These are phyloP conservation scores for Luidia sarsii DNA, from an alignment of 53 echinoderm and acorn worm genomes.

Conservation along the genomic window DNA sequence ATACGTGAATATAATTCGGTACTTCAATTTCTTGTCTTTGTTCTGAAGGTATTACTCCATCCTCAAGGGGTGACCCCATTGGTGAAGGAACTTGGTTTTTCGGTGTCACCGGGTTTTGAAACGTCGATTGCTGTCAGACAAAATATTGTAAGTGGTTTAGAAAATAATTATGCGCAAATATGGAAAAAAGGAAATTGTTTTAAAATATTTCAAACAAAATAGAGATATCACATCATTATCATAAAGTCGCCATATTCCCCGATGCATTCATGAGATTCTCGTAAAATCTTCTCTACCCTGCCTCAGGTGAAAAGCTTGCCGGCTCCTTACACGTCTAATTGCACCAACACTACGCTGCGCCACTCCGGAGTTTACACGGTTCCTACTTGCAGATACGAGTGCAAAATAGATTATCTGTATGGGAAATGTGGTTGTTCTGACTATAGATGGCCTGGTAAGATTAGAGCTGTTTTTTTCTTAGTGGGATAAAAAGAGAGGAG, in stretches of 20 bases:
- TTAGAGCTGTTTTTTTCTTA: too few relatives aligned
- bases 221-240: too few relatives aligned
- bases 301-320: conserved; percentile 50
- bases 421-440: conserved; percentile 59
- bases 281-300: too few relatives aligned
- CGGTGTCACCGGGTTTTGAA: conserved; percentile 64
- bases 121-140: conserved; percentile 37
- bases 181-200: too few relatives aligned
- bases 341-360: conserved; percentile 35
- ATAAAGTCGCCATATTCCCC: too few relatives aligned
- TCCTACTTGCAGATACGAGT: conserved; percentile 38
- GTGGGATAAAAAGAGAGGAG: too few relatives aligned
- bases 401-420: conserved; percentile 27
- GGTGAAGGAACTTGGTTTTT: conserved; percentile 59
- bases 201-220: too few relatives aligned
- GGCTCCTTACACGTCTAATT: conserved; percentile 56
- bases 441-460: conserved; percentile 65
- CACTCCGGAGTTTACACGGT: conserved; percentile 44
- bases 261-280: too few relatives aligned
- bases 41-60: conserved; percentile 61
- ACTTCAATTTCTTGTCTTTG: too few relatives aligned
- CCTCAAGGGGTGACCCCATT: conserved; percentile 57
- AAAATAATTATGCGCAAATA: too few relatives aligned
- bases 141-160: conserved; percentile 35
- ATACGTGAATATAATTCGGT: too few relatives aligned